A percentile compares a stretch with the other conserved stretches of the same genome.
These are phyloP conservation scores for Etheostoma spectabile DNA, from an alignment of 2,113 vertebrate species.

Conservation along the genomic window DNA sequence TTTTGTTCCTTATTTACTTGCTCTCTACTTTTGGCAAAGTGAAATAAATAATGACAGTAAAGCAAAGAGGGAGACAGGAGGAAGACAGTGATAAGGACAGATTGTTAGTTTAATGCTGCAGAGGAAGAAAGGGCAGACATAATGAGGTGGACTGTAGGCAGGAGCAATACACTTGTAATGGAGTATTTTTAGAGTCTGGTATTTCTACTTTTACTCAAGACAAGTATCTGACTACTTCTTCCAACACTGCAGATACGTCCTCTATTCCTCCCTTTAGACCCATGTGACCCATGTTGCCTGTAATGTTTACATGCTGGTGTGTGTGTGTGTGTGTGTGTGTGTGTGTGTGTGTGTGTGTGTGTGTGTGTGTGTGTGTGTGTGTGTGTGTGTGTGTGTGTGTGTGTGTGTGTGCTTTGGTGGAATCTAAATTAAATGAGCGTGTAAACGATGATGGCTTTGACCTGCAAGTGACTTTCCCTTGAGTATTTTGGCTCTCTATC, in stretches of 20 bases:
- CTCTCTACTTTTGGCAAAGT: background rate
- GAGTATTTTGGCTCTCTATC: slow-evolving; percentile 33
- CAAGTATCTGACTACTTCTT: background rate
- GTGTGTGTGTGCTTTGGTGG: slow-evolving; percentile 1
- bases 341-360: slow-evolving; percentile 17
- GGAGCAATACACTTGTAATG: background rate
- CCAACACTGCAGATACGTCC: background rate
- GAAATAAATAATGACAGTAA: background rate
- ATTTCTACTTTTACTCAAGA: background rate
- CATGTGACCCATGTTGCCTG: background rate
- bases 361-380: slow-evolving; percentile 18
- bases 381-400: slow-evolving; percentile 18
- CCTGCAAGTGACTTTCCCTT: slow-evolving; percentile 49
- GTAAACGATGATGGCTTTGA: slow-evolving; percentile 50
- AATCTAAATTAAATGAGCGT: slow-evolving; percentile 43
- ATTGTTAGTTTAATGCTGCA: slow-evolving; percentile 10
- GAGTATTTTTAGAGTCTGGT: background rate
- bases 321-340: slow-evolving; percentile 7
- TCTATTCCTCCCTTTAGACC: background rate
- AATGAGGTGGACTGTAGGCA: slow-evolving; percentile 3
- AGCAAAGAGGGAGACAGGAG: background rate
- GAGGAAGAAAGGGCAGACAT: slow-evolving; percentile 2
- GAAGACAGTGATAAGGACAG: background rate
- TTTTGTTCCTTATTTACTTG: background rate
- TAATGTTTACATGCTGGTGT: slow-evolving; percentile 9